Evolutionary conservation across 2,888 invertebrate species (phyloP), one percentile per base, ranked within the genome.

Genomic region (Drosophila formosana): DNA sequence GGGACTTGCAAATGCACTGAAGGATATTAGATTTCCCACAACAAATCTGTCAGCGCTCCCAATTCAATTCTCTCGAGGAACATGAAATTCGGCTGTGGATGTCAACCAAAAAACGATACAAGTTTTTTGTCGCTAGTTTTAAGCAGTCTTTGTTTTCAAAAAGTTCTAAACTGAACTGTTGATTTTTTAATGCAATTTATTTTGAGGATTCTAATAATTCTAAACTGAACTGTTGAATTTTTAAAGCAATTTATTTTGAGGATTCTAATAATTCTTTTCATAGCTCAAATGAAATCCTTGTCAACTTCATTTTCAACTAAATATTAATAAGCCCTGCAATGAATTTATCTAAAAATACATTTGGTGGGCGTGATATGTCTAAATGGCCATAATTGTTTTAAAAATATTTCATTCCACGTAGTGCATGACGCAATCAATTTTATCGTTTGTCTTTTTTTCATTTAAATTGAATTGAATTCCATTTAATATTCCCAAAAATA

Each of bases 21-120:
- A 52, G 39, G 43, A 34, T 50, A 53, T 66, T 60, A 37, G 46
- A 71, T 65, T 65, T 72, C 71, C 71, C 71, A 51, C 39, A 49
- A 39, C 63, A 39, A 56, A 41, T 68, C 34, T 56, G 61, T 69
- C 55, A 45, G n/a, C 57, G 30, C 8, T 23, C 32, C 23, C n/a
- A 23, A 23, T 43, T 9, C 52, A 37, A 47, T 52, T 65, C 52
- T 7, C 58, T 32, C 37, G 68, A 52, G 49, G 53, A 43, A 49
- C 47, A 25, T 58, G 66, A 47, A 28, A 37, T 18, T 28, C 18
- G 46, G 13, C 37, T 47, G 32, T 25, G 13, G 39, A 46, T 34
- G 37, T 1, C 23, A 34, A 39, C 26, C 39, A 30, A 23, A 51
- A 25, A n/a, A 52, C 37, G 32, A 39, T 1, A 26, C 25, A 32